Percentiles rank a stretch among this genome's conserved stretches.
Evolutionary conservation across 2,888 invertebrate species (phyloP).

Genomic region (Cordilura impudica): DNA sequence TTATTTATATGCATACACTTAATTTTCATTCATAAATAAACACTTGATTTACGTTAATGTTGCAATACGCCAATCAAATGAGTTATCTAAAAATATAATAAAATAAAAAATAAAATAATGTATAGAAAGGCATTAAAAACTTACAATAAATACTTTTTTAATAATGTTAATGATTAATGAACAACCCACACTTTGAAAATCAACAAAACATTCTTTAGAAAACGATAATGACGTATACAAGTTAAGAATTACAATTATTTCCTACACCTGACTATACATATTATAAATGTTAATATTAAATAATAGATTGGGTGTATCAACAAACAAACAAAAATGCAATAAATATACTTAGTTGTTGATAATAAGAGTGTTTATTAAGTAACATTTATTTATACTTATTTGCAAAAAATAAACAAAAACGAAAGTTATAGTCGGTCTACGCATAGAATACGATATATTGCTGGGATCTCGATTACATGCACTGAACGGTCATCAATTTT

Average conservation of each 20-base stretch:
- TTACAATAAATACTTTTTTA: too few relatives aligned
- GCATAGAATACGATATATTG: too few relatives aligned
- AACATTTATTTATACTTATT: too few relatives aligned
- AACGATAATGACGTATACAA: slow-evolving; percentile 17
- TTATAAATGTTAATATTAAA: background rate
- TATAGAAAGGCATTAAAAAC: background rate
- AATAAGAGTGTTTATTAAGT: too few relatives aligned
- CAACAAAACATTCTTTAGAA: background rate
- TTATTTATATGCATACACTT: background rate
- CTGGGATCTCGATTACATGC: too few relatives aligned
- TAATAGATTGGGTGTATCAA: background rate
- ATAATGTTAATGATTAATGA: slow-evolving; percentile 7
- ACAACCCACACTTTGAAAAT: slow-evolving; percentile 23
- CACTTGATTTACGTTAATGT: slow-evolving; percentile 21
- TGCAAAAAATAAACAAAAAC: too few relatives aligned
- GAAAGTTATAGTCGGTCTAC: too few relatives aligned
- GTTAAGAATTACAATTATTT: background rate
- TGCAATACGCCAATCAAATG: background rate
- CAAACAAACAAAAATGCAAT: too few relatives aligned
- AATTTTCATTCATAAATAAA: slow-evolving; percentile 35
- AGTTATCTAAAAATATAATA: slow-evolving; percentile 14
- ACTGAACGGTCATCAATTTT: too few relatives aligned
- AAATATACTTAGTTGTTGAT: too few relatives aligned
- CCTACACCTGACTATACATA: background rate
- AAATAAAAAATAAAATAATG: slow-evolving; percentile 3